Conservation (phyloP, 1,140 invertebrate species). For the Pentalonia nigronervosa region DNA sequence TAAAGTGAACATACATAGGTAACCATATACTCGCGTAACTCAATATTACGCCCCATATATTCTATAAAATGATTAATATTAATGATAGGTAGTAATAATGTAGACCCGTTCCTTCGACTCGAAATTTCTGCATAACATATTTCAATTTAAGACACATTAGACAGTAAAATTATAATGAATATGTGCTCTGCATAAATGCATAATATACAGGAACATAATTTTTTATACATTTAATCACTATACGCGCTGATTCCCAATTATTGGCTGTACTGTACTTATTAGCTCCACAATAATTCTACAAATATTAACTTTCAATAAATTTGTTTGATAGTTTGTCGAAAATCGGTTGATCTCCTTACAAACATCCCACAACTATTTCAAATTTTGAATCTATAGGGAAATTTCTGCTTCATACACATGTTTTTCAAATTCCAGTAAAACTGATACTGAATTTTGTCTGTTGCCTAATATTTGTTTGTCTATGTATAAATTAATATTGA, state of each 20-base stretch:
- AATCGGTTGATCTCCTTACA: background rate
- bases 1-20: background rate
- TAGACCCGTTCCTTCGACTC: background rate
- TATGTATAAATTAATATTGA: background rate
- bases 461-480: background rate
- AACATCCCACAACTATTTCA: background rate
- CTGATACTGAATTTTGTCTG: background rate
- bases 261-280: background rate
- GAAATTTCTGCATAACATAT: background rate
- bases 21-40: background rate
- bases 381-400: background rate
- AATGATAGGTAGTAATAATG: background rate
- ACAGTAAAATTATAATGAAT: background rate
- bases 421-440: background rate
- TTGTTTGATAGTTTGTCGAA: background rate
- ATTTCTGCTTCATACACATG: background rate
- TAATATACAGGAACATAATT: background rate
- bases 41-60: background rate
- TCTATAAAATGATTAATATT: background rate
- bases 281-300: background rate
- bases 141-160: background rate
- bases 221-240: background rate
- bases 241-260: background rate
- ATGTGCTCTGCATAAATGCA: background rate
- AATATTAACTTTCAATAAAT: background rate